Base-by-base conservation (phyloP, 2,113 vertebrate species). In the Ceuthmochares aereus region DNA sequence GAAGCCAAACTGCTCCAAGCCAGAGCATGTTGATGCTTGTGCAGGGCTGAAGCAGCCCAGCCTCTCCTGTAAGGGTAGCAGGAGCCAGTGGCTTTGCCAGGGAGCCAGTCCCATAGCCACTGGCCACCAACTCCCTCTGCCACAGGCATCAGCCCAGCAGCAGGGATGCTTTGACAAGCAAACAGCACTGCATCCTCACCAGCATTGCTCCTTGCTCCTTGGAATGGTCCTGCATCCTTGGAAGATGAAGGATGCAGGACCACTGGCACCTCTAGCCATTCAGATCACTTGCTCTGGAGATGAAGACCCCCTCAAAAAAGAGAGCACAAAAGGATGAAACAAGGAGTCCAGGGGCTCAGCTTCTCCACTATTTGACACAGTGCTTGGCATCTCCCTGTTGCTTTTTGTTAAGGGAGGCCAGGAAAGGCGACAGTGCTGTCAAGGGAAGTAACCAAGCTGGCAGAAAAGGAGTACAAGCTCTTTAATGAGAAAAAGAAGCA, bases 351-450 rank as follows among this genome's bases (percentile, higher is more conserved):
- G 18, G 62, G 36, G 30, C 74, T 47, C 52, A 32, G 70, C 45
- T 60, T 47, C 13, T 23, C 26, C 1, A 1, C 30, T 9, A 0
- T 6, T 10, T 36, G 51, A 7, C 30, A 20, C 2, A 2, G 30
- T 14, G 7, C 27, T 37, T 23, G 19, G 62, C 40, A 77, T 73
- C 27, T 40, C 34, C 59, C 34, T 6, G 20, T 14, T 17, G 27
- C 36, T 43, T 52, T n/a, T 20, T 18, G 40, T 43, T 25, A 54
- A 37, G 55, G 42, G 42, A n/a, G 70, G 32, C 43, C 54, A 36
- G 72, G 34, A 34, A 49, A 36, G 62, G 47, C 0, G 0, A 43
- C 0, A 0, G 30, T 7, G n/a, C n/a, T 7, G 1, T 30, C 62
- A 32, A 16, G 29, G 42, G 27, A 56, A 56, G 25, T 4, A 58